These are phyloP conservation scores for Dolichoris vasculosae DNA, from an alignment of 1,140 invertebrate species.

Conservation along the genomic window DNA sequence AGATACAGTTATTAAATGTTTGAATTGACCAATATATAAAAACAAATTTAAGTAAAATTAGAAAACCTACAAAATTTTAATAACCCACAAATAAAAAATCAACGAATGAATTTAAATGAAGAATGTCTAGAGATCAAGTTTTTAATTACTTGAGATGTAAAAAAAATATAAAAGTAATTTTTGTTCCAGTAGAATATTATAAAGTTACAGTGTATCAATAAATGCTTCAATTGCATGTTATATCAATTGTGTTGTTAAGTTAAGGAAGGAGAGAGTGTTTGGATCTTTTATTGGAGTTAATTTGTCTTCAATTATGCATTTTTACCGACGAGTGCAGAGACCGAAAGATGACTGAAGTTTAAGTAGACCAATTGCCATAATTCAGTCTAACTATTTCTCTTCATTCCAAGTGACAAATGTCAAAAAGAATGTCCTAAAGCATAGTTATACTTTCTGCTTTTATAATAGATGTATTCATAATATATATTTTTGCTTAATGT, in stretches of 20 bases:
- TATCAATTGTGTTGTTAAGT: slow-evolving; percentile 1
- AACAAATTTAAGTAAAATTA: not conserved
- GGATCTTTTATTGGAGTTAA: slow-evolving; percentile 15
- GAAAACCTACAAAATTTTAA: not conserved
- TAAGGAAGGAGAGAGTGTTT: too few species aligned
- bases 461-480: not conserved
- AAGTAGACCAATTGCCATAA: slow-evolving; percentile 34
- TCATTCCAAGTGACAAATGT: not conserved
- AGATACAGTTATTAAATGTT: too few species aligned
- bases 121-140: not conserved
- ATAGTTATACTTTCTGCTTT: not conserved
- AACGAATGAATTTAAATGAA: not conserved
- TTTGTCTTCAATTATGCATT: slow-evolving; percentile 27
- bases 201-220: slow-evolving; percentile 4
- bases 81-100: not conserved
- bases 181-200: not conserved
- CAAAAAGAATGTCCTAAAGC: not conserved
- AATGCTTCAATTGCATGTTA: not conserved
- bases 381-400: not conserved
- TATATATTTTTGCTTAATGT: not conserved
- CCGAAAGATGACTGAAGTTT: slow-evolving; percentile 10
- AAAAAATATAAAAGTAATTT: not conserved
- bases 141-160: not conserved
- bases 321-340: not conserved
- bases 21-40: too few species aligned